Evolutionary conservation across 2,888 invertebrate species (phyloP).

Genomic region (Apamea epomidion): DNA sequence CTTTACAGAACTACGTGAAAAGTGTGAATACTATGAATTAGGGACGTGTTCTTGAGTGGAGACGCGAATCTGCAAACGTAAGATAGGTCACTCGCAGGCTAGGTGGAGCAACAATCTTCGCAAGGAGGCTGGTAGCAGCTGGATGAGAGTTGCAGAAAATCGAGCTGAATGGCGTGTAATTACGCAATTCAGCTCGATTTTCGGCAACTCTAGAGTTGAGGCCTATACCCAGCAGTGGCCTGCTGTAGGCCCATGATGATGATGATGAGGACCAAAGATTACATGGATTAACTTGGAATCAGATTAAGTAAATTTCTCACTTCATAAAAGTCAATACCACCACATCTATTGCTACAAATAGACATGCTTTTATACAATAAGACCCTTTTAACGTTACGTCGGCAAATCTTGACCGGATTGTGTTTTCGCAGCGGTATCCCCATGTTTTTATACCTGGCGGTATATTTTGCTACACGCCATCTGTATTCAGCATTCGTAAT

Average conservation of each 20-base stretch:
- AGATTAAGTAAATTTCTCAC: background rate
- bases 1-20: background rate
- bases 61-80: background rate
- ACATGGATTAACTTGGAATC: background rate
- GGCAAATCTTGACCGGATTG: conserved; percentile 74
- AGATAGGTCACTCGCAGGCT: background rate
- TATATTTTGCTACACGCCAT: conserved; percentile 78
- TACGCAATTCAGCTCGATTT: too few relatives aligned
- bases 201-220: too few relatives aligned
- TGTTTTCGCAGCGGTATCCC: conserved; percentile 78
- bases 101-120: background rate
- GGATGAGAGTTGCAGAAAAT: too few relatives aligned
- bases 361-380: conserved; percentile 50
- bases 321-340: conserved; percentile 12
- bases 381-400: conserved; percentile 66
- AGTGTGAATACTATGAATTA: background rate
- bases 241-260: background rate
- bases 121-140: too few relatives aligned
- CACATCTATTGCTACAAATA: conserved; percentile 22
- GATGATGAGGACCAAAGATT: background rate
- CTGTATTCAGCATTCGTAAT: conserved; percentile 76
- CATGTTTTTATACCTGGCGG: conserved; percentile 79
- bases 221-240: too few relatives aligned
- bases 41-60: background rate
- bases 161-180: too few relatives aligned